Base-by-base conservation (phyloP, 2,888 invertebrate species). In the Euplagia quadripunctaria region DNA sequence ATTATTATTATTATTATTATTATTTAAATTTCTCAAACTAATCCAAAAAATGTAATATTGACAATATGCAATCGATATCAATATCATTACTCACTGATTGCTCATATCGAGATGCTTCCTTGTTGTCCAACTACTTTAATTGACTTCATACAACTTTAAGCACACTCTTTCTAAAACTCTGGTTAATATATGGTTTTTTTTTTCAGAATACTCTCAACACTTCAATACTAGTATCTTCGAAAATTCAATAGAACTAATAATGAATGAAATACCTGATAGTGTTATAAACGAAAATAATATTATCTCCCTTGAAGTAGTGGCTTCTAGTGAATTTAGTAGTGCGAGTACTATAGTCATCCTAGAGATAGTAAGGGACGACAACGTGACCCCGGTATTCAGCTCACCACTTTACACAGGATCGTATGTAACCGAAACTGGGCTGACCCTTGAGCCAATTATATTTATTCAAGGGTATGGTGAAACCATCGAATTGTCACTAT, bases 291-390 rank as follows among this genome's bases (percentile, higher is more conserved):
- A 86, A 42, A 93, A 94, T 74, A 91, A 77, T 65, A 86, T 90
- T 63, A 85, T 94, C 61, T 85, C 84, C 64, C 78, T 94, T 42
- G 85, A 89, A 86, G 81, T 94, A 3, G 76, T 83, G 0, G 94
- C 91, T 16, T 84, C 85, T 31, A 88, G 85, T 63, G 84, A 77
- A 16, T 78, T 78, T 63, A 91, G 88, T 77, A 75, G 82, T 5
- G 85, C 91, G 11, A 84, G 82, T 3, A 79, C 91, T 55, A 80
- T 92, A 70, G 88, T 93, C 42, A 87, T 87, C n/a, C 83, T 94
- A 46, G 90, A 92, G 64, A 90, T 94, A 67, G 83, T 94, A 70
- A 93, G 93, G 75, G 89, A 94, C 31, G 94, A 94, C 71, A 85
- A 81, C 31, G 74, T 85, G 3, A 93, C 94, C 0, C 94, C 94